These are phyloP conservation scores for Apocheima hispidaria DNA, from an alignment of 2,888 invertebrate species.

Conservation along the genomic window DNA sequence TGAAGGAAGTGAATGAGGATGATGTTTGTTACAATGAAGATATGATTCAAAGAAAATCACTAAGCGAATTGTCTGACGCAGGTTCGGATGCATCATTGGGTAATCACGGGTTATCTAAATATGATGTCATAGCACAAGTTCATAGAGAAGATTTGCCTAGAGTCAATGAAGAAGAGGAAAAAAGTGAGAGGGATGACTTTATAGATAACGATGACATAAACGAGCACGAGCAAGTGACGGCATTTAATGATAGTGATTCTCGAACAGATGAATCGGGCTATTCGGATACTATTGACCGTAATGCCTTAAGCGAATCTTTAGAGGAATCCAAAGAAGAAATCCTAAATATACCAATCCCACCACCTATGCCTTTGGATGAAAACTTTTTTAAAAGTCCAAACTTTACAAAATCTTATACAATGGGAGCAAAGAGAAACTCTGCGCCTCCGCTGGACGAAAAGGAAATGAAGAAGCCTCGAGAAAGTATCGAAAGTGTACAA, in stretches of 20 bases:
- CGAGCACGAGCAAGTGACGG: constrained; percentile 67
- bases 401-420: constrained; percentile 59
- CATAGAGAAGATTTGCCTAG: constrained; percentile 84
- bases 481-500: constrained; percentile 62
- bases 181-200: constrained; percentile 50
- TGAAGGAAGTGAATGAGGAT: constrained; percentile 64
- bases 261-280: constrained; percentile 81
- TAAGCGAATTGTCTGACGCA: constrained; percentile 77
- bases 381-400: constrained; percentile 62
- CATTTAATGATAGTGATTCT: constrained; percentile 77
- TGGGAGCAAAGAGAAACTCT: constrained; percentile 51
- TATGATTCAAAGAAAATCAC: constrained; percentile 68
- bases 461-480: constrained; percentile 56
- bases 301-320: constrained; percentile 61
- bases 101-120: constrained; percentile 80
- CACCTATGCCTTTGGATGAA: constrained; percentile 76
- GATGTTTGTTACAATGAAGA: constrained; percentile 50
- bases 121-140: constrained; percentile 86
- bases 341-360: constrained; percentile 72
- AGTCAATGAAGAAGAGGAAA: constrained; percentile 74
- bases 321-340: constrained; percentile 56
- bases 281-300: constrained; percentile 76
- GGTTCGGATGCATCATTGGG: constrained; percentile 77
- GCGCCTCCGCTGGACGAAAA: constrained; percentile 43
- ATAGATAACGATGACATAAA: constrained; percentile 46